Percentiles rank a stretch among this genome's conserved stretches.
Evolutionary conservation across 2,888 invertebrate species (phyloP).

Genomic region (Mermis nigrescens): DNA sequence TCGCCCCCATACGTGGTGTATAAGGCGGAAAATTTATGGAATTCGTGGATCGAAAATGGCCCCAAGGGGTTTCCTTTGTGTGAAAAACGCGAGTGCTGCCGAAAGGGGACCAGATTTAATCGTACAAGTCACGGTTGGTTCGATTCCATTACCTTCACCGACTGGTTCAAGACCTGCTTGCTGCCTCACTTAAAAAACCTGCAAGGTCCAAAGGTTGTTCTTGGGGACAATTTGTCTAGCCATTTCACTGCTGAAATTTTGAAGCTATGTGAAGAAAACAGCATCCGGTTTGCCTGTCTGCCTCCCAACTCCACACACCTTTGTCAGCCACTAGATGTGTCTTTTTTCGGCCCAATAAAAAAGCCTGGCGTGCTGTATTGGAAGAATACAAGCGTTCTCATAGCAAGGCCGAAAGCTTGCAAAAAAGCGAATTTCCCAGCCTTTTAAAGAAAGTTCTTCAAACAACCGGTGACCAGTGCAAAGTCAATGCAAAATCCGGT

Average conservation of each 20-base stretch:
- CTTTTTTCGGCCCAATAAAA: conserved; percentile 12
- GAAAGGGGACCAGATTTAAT: background rate
- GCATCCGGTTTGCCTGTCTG: conserved; percentile 10
- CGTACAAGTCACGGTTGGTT: background rate
- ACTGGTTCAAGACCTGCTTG: background rate
- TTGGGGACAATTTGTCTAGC: conserved; percentile 4
- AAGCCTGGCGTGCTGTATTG: conserved; percentile 6
- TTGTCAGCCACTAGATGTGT: conserved; percentile 13
- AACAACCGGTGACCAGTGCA: background rate
- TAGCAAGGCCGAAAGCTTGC: background rate
- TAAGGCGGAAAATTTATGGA: background rate
- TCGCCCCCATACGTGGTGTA: background rate
- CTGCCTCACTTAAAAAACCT: background rate
- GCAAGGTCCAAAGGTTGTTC: background rate
- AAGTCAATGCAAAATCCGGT: background rate
- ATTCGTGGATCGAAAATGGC: background rate
- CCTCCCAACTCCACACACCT: conserved; percentile 13
- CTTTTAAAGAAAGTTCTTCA: background rate
- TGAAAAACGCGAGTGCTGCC: background rate
- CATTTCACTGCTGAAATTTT: background rate
- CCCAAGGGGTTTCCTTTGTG: background rate
- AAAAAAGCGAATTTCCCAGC: background rate
- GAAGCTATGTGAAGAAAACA: background rate
- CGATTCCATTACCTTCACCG: background rate
- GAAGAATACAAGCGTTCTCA: background rate